Evolutionary conservation across 1,140 invertebrate species (phyloP).

Genomic region (Tetragonula clypearis): DNA sequence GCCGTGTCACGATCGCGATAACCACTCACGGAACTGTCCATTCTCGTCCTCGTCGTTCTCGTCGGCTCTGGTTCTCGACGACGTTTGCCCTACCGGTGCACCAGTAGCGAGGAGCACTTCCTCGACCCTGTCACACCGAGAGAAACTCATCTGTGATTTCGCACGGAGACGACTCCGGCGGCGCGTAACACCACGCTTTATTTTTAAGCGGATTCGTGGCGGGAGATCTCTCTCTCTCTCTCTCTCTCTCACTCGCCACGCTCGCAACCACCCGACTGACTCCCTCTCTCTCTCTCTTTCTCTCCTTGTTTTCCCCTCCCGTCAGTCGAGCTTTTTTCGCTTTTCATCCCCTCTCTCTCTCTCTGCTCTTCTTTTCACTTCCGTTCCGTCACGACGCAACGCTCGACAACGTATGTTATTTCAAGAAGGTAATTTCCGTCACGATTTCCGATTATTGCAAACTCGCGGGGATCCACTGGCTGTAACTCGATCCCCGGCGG

Average conservation of each 20-base stretch:
- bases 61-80: background rate
- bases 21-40: slow-evolving; percentile 23
- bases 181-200: slow-evolving; percentile 67
- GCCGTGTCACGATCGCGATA: slow-evolving; percentile 3
- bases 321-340: background rate
- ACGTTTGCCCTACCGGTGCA: background rate
- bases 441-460: background rate
- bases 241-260: too few species aligned
- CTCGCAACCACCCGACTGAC: slow-evolving; percentile 30
- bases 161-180: slow-evolving; percentile 25
- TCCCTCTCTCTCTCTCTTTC: slow-evolving; percentile 27
- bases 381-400: background rate
- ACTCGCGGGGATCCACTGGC: too few species aligned
- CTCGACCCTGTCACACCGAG: slow-evolving; percentile 20
- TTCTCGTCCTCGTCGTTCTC: background rate
- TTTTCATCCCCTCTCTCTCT: background rate
- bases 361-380: background rate
- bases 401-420: slow-evolving; percentile 37
- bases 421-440: slow-evolving; percentile 30
- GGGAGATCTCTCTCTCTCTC: slow-evolving; percentile 51
- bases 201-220: slow-evolving; percentile 63
- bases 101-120: slow-evolving; percentile 14
- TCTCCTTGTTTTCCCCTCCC: background rate
- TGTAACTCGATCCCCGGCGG: background rate
- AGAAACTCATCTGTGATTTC: slow-evolving; percentile 51